Evolutionary conservation across 2,113 vertebrate genomes (phyloP), one percentile per base, ranked within the genome.

Genomic region (Osmerus mordax): DNA sequence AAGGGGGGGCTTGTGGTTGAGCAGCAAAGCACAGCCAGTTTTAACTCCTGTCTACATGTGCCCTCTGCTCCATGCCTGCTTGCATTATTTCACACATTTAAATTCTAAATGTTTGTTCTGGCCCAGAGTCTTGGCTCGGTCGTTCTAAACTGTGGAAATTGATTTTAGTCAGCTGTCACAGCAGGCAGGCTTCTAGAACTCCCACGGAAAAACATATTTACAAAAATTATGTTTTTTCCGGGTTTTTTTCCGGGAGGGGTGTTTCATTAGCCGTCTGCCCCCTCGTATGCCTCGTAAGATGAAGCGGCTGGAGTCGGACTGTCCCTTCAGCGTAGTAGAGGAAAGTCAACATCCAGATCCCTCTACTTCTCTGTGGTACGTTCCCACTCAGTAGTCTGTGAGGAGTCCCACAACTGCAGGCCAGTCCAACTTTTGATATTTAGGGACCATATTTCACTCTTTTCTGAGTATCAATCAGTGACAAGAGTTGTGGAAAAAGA

Each of bases 161-260:
- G 81, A 85, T 85, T 87, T 83, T 78, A 81, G 85, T 86, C 80
- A 87, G 85, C 79, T 87, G 83, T 87, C 85, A 87, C 85, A 84
- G 79, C 76, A 71, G 73, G 69, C 69, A 81, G 72, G 76, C 78
- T 83, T 82, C 79, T 85, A 77, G 77, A 78, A 87, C 83, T 81
- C 81, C 72, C 73, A 78, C 67, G 41, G 71, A 84, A 81, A 84
- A 78, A 81, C 78, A 78, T 81, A 77, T 84, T 70, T 81, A 79
- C 71, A 78, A 79, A 82, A 80, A 74, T 73, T 59, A 76, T 73
- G 81, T 83, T 70, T 74, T 73, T 47, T 47, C 7, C 1, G 41
- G 41, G 5, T 11, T 47, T 47, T 7, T 47, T 47, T 47, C 41
- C 41, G 41, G 9, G 41, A 47, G 7, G 72, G 65, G 79, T 81